These are phyloP conservation scores for Mnemiopsis leidyi DNA, from an alignment of 37 sponge, comb jelly and placozoan species.

Conservation along the genomic window DNA sequence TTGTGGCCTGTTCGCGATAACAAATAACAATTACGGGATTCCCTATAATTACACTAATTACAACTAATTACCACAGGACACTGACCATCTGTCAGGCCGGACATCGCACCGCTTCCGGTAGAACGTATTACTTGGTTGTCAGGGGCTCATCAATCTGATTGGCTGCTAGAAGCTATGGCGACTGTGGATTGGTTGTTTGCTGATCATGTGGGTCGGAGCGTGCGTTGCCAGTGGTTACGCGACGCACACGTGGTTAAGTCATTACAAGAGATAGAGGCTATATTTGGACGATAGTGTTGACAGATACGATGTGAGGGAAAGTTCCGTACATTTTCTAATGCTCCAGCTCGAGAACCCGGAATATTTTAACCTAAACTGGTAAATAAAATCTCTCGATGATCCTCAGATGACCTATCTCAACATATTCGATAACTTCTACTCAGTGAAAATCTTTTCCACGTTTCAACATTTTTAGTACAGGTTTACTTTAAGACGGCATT, in stretches of 20 bases:
- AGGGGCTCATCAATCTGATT: background rate
- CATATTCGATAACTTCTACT: too few species aligned
- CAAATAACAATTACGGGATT: background rate
- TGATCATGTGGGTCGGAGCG: background rate
- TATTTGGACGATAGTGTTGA: background rate
- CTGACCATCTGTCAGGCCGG: background rate
- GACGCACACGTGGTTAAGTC: background rate
- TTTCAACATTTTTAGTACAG: too few species aligned
- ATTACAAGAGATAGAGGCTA: background rate
- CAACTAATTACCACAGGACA: background rate
- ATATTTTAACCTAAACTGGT: background rate
- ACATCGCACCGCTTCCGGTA: background rate
- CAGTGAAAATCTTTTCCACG: too few species aligned
- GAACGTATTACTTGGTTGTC: background rate
- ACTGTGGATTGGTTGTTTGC: background rate
- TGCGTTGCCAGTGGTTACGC: background rate
- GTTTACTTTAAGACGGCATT: too few species aligned
- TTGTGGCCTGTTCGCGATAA: background rate
- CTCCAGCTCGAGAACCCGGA: background rate
- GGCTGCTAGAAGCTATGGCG: background rate
- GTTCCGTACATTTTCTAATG: background rate
- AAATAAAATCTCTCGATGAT: too few species aligned
- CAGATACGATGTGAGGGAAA: background rate
- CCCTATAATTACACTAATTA: background rate
- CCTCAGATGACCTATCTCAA: too few species aligned